phyloP scores from a whole-genome alignment of 64 coral and sea anemone genomes.

The Acropora yongei region DNA sequence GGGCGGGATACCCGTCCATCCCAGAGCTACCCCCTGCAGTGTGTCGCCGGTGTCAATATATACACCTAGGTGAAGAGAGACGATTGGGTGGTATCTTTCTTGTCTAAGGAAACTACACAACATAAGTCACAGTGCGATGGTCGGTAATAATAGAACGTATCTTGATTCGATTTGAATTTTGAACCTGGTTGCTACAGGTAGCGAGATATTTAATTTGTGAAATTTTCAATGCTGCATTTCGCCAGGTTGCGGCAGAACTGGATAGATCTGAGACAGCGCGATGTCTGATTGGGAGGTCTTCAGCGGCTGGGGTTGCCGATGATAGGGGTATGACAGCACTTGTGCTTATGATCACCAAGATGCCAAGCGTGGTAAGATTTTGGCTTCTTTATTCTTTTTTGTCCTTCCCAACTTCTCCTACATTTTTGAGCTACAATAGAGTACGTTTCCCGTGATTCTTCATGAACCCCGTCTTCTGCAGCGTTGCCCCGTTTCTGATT shows the following conservation, averaged over 20 bases:
- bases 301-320: slow-evolving; percentile 82
- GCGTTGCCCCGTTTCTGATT: not conserved
- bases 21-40: too few relatives aligned
- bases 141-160: too few relatives aligned
- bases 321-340: slow-evolving; percentile 85
- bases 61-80: too few relatives aligned
- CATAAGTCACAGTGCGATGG: too few relatives aligned
- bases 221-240: not conserved
- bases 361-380: slow-evolving; percentile 84
- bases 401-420: not conserved
- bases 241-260: slow-evolving; percentile 91
- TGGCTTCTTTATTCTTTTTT: not conserved
- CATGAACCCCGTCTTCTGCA: not conserved
- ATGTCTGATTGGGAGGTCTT: slow-evolving; percentile 67
- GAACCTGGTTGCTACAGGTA: too few relatives aligned
- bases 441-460: not conserved
- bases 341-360: slow-evolving; percentile 88
- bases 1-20: too few relatives aligned
- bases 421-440: not conserved
- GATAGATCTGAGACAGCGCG: slow-evolving; percentile 88
- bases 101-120: too few relatives aligned
- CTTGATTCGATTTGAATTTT: too few relatives aligned
- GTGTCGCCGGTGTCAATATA: too few relatives aligned
- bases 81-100: too few relatives aligned
- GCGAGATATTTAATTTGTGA: too few relatives aligned